These are phyloP conservation scores for Mirounga angustirostris DNA, from an alignment of 2,113 vertebrate species.

Conservation along the genomic window DNA sequence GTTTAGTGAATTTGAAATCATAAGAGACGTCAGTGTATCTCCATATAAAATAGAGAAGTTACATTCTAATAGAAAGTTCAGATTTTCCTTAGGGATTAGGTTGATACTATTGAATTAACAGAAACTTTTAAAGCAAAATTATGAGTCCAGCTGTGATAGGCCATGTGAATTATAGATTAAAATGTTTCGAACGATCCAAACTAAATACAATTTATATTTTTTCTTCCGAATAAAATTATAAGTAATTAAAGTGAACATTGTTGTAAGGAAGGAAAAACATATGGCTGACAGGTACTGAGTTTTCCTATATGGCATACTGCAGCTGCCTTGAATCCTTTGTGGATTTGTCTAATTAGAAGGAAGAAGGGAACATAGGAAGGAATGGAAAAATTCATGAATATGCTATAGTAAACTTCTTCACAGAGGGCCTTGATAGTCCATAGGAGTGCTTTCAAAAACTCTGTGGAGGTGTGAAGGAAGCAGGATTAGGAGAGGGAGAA, in stretches of 20 bases:
- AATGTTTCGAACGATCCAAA: conserved; percentile 46
- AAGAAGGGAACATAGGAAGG: not conserved
- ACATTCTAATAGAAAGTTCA: conserved; percentile 28
- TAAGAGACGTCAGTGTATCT: not conserved
- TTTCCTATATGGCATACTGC: not conserved
- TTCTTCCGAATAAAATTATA: not conserved
- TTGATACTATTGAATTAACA: not conserved
- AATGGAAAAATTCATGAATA: not conserved
- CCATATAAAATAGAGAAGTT: not conserved
- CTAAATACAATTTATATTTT: not conserved
- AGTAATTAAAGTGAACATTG: not conserved
- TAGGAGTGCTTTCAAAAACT: not conserved
- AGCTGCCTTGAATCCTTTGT: not conserved
- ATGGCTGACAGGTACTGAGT: not conserved
- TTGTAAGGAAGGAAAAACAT: not conserved
- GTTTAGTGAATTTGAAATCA: not conserved
- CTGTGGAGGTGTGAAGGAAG: not conserved
- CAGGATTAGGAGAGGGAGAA: not conserved
- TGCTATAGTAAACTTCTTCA: not conserved
- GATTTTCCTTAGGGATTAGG: not conserved
- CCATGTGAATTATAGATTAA: not conserved
- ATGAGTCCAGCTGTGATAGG: not conserved
- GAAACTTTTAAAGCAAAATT: conserved; percentile 32
- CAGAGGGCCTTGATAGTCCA: not conserved
- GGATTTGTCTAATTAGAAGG: not conserved